Base-by-base conservation (phyloP, 2,888 invertebrate species). In the Strigamia maritima region DNA sequence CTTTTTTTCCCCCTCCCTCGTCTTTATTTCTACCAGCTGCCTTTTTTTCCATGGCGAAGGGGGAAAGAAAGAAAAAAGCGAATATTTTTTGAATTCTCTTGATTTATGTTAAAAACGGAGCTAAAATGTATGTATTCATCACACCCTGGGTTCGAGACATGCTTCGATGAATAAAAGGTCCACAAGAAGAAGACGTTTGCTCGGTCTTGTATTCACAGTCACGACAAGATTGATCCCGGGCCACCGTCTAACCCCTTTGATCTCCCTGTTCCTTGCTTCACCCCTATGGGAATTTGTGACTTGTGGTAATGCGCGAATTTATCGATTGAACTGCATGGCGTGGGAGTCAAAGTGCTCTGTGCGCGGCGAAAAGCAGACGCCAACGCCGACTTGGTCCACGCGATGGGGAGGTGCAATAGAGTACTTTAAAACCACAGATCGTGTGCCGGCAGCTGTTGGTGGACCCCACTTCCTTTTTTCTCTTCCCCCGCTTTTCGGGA, bases 201-300 rank as follows among this genome's bases (percentile, higher is more conserved):
- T 60, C 60, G 60, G 60, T 60, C 60, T 60, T 60, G 60, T 60
- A 60, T 60, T 60, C 60, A 60, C 60, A 60, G 60, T 60, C 60
- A 60, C 60, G 60, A 60, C 60, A 60, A 60, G 60, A 60, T 60
- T 60, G 60, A 60, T 60, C 60, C 60, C 60, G 60, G 60, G 60
- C 60, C 60, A 60, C 19, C 60, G 60, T 60, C 60, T 60, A 60
- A 60, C 60, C 60, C 49, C 12, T 60, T 60, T 60, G 60, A 60
- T 60, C 60, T 60, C 60, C 60, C 60, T 60, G 60, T 60, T 60
- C 60, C 22, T 60, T 60, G 60, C 60, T 22, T 60, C 60, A 60
- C 60, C 60, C 24, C 60, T 60, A 60, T 60, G 60, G 60, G 60
- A 60, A 60, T 60, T 60, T 60, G 60, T 60, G 60, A 60, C 60